Conservation (phyloP, 2,888 invertebrate species). For the Diachrysia chrysitis region DNA sequence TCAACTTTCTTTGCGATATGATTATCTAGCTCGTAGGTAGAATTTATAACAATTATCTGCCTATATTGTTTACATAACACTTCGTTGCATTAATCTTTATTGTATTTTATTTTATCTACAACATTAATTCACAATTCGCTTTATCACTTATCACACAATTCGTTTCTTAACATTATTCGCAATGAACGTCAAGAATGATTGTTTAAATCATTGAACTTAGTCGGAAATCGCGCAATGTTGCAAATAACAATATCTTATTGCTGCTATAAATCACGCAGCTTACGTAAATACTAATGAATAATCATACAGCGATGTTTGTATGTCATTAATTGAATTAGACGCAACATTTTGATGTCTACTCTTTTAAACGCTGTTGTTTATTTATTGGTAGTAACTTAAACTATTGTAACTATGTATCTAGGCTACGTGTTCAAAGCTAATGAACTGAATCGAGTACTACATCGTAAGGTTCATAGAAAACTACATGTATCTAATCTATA, state of each 20-base stretch:
- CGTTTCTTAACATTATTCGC: background rate
- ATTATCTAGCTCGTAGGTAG: background rate
- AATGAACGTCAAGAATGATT: conserved; percentile 1
- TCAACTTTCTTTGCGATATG: background rate
- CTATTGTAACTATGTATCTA: background rate
- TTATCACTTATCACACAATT: conserved; percentile 28
- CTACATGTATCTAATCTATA: conserved; percentile 65
- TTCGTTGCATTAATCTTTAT: background rate
- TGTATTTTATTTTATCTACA: conserved; percentile 14
- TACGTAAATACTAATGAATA: conserved; percentile 2
- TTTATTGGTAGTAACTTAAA: background rate
- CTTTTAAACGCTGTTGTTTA: background rate
- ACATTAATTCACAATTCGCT: conserved; percentile 18
- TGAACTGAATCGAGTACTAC: background rate
- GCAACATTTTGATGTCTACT: background rate
- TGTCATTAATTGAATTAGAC: background rate
- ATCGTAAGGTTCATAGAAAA: conserved; percentile 17
- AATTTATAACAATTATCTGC: background rate
- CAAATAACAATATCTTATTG: background rate
- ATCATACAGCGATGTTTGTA: background rate
- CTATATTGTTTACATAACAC: conserved; percentile 10
- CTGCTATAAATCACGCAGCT: background rate
- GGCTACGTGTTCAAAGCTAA: background rate
- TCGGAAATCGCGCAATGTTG: background rate
- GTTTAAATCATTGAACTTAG: conserved; percentile 5